Conservation (phyloP, 1,140 invertebrate species). For the Tetramorium parvispinum region DNA sequence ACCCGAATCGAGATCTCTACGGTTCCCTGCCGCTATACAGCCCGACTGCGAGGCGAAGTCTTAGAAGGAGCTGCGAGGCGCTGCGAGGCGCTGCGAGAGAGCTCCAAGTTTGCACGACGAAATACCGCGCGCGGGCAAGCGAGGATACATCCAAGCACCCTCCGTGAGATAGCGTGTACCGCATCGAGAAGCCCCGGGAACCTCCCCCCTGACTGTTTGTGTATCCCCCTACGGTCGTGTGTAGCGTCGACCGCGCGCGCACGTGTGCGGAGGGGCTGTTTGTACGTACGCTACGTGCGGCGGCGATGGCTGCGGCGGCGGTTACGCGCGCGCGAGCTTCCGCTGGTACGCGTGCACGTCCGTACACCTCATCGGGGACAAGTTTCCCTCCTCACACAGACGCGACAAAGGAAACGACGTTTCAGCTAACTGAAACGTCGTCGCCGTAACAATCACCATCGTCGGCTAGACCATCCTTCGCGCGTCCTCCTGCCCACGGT, state of each 20-base stretch:
- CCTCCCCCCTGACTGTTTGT: constrained; percentile 47
- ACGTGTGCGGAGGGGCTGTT: not conserved
- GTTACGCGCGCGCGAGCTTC: not conserved
- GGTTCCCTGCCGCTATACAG: constrained; percentile 38
- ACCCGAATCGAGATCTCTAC: constrained; percentile 67
- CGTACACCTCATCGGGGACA: constrained; percentile 31
- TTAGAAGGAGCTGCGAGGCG: constrained; percentile 59
- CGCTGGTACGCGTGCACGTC: constrained; percentile 26
- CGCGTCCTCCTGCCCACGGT: not conserved
- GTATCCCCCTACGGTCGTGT: constrained; percentile 2
- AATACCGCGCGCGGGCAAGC: constrained; percentile 56
- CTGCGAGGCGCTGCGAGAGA: constrained; percentile 3
- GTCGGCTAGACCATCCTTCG: constrained; percentile 55
- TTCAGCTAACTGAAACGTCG: constrained; percentile 75
- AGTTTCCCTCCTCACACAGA: constrained; percentile 53
- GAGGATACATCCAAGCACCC: constrained; percentile 57
- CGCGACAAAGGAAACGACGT: constrained; percentile 75
- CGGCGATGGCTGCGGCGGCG: not conserved
- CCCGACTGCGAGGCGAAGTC: constrained; percentile 65
- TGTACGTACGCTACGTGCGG: not conserved
- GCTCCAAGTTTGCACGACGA: constrained; percentile 67
- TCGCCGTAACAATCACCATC: constrained; percentile 73
- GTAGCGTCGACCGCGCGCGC: not conserved
- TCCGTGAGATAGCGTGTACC: constrained; percentile 58
- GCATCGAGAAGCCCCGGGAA: not conserved